phyloP scores from a whole-genome alignment of 2,888 invertebrate genomes.

The Dilophus febrilis region DNA sequence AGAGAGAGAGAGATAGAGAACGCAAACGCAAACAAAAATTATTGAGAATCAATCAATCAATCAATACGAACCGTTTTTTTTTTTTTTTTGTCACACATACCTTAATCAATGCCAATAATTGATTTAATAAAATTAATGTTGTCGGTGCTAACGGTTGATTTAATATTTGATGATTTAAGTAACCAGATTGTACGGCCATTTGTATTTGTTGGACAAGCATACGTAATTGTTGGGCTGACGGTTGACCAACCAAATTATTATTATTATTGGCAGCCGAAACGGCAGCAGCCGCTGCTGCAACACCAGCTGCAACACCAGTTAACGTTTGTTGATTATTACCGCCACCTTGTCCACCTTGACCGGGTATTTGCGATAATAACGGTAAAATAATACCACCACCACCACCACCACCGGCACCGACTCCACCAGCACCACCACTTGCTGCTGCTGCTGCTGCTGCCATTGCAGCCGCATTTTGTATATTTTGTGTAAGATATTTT shows the following conservation, averaged over 20 bases:
- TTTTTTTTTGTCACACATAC: too few species aligned
- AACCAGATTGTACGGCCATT: conserved; percentile 84
- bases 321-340: conserved; percentile 5
- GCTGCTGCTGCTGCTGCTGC: too few species aligned
- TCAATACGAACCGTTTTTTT: too few species aligned
- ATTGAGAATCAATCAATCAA: too few species aligned
- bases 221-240: conserved; percentile 72
- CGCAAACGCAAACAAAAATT: neutral
- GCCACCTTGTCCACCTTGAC: conserved; percentile 1
- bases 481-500: conserved; percentile 27
- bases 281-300: neutral
- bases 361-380: too few species aligned
- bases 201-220: conserved; percentile 88
- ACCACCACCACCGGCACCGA: conserved; percentile 18
- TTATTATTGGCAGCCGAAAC: conserved; percentile 4
- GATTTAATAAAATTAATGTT: conserved; percentile 79
- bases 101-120: conserved; percentile 79
- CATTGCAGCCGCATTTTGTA: conserved; percentile 22
- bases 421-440: conserved; percentile 13
- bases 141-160: conserved; percentile 90
- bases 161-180: conserved; percentile 82
- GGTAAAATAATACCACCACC: too few species aligned
- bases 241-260: conserved; percentile 26
- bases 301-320: conserved; percentile 1
- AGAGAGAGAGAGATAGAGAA: too few species aligned